Base-by-base conservation (phyloP, 2,113 vertebrate genomes). In the Tetraodon nigroviridis region DNA sequence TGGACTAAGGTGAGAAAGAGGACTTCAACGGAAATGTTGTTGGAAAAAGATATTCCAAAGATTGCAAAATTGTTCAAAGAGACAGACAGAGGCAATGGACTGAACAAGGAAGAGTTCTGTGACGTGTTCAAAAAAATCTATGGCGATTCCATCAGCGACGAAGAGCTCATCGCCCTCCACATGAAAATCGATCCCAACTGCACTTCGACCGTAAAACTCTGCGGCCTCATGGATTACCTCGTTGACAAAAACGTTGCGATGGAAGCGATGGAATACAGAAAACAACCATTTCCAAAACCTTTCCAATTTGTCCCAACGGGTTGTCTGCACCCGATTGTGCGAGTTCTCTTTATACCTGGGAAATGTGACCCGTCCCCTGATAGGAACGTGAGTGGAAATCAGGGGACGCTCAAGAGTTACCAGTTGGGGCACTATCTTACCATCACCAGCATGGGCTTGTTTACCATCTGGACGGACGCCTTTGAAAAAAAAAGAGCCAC, bases 341-440 rank as follows among this genome's bases (percentile, higher is more conserved):
- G 45, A 2, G 0, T 65, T 3, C 0, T 65, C 0, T 61, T 61
- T 10, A 0, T 2, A 12, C 49, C 69, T 0, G 7, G 8, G 0
- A 0, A 15, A 1, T 6, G 22, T 6, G 18, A 15, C 3, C 6
- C 0, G 0, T 0, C 10, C 0, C 5, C 14, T 3, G 18, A n/a
- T 22, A n/a, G n/a, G n/a, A n/a, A n/a, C n/a, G n/a, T n/a, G n/a
- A n/a, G n/a, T n/a, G n/a, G n/a, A n/a, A n/a, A 6, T 12, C 5
- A 0, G 5, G 15, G 6, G 17, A 1, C 18, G 20, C 7, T 1
- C 7, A 55, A 48, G 22, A 0, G 15, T 14, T 72, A 57, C 21
- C 14, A 41, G 18, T 27, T 0, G 19, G 57, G 66, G 13, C 48
- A 61, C 1, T 77, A 69, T 44, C 0, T 69, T 2, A 22, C 69